A percentile compares a stretch with the other conserved stretches of the same genome.
Evolutionary conservation across 2,113 vertebrate species (phyloP).

Genomic region (Melanerpes formicivorus): DNA sequence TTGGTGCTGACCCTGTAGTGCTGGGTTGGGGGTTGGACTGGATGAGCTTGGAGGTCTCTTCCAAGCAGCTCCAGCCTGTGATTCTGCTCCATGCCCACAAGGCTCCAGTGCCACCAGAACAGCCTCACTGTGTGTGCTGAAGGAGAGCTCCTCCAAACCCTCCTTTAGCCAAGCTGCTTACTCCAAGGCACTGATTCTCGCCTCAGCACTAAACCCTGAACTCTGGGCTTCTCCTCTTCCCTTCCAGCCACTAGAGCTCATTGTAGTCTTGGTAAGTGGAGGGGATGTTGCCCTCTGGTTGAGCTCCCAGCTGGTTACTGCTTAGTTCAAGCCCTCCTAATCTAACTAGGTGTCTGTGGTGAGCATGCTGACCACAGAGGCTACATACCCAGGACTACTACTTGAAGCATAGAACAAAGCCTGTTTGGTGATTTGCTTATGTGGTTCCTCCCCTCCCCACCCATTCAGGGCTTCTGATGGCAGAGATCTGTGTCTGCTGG

Average conservation of each 20-base stretch:
- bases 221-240: no score
- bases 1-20: no score
- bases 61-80: not conserved
- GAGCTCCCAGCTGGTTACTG: not conserved
- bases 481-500: not conserved
- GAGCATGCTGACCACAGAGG: not conserved
- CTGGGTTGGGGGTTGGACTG: no score
- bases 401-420: not conserved
- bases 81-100: not conserved
- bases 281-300: not conserved
- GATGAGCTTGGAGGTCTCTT: no score
- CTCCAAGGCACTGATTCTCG: no score
- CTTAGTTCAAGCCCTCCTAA: slow-evolving; percentile 30
- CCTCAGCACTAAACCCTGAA: no score
- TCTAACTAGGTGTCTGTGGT: slow-evolving; percentile 10
- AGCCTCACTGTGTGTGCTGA: no score
- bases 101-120: no score
- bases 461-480: not conserved
- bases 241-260: no score
- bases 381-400: not conserved
- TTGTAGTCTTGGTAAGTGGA: not conserved
- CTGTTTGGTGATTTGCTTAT: not conserved
- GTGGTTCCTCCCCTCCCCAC: not conserved
- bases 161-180: no score
- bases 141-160: no score